Conservation (phyloP, 2,888 invertebrate genomes). For the Laspeyria flexula region DNA sequence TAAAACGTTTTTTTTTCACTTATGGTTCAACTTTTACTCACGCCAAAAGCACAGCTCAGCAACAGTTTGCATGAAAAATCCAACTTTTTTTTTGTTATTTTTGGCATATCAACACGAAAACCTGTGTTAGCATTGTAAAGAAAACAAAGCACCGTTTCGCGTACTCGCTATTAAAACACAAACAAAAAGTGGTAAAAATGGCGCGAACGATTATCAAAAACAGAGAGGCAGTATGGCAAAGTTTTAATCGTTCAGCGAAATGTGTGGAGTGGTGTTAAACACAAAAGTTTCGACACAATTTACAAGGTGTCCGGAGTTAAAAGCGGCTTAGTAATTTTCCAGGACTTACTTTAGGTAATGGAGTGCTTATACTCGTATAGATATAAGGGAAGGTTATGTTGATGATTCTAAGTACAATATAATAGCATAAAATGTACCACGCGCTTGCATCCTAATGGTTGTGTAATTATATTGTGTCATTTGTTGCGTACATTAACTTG, state of each 20-base stretch:
- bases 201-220: conserved; percentile 23
- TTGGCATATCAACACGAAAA: conserved; percentile 10
- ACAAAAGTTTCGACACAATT: conserved; percentile 8
- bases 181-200: conserved; percentile 11
- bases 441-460: conserved; percentile 20
- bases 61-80: not conserved
- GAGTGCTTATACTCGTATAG: not conserved
- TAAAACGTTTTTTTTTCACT: no score
- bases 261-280: conserved; percentile 24
- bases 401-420: no score
- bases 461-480: conserved; percentile 10
- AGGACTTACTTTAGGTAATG: not conserved
- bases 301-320: not conserved
- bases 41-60: not conserved
- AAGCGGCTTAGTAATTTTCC: conserved; percentile 2
- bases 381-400: not conserved
- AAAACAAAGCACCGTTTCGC: conserved; percentile 15
- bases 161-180: not conserved
- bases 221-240: conserved; percentile 29
- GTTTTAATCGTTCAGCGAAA: conserved; percentile 38
- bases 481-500: not conserved
- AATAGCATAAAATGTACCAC: conserved; percentile 17
- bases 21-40: no score
- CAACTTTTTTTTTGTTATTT: not conserved
- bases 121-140: conserved; percentile 1